Evolutionary conservation across 2,888 invertebrate species (phyloP).

Genomic region (Conchocele bisecta): DNA sequence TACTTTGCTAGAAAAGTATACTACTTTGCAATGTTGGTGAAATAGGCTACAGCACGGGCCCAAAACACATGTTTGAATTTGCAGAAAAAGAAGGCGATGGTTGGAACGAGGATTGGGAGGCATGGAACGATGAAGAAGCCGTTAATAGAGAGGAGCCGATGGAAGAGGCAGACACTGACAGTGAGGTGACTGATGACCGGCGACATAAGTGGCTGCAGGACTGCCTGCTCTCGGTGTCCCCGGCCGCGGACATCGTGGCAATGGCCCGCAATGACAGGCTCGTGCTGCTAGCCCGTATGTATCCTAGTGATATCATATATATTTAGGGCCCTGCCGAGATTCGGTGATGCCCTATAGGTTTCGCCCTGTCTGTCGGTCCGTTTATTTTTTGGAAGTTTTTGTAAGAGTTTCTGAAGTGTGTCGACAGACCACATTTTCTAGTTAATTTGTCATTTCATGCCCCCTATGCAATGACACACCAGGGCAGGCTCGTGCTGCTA

Average conservation of each 20-base stretch:
- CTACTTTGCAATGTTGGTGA: neutral
- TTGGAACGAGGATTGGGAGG: conserved; percentile 80
- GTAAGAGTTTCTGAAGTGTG: too few species aligned
- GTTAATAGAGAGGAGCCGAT: conserved; percentile 53
- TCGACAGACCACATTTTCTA: too few species aligned
- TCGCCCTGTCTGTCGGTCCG: too few species aligned
- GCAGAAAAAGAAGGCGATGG: conserved; percentile 42
- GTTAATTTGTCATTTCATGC: too few species aligned
- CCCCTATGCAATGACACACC: too few species aligned
- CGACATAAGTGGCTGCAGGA: conserved; percentile 87
- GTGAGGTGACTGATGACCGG: conserved; percentile 59
- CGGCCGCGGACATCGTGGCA: conserved; percentile 88
- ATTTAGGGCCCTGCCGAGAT: too few species aligned
- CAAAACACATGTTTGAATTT: conserved; percentile 6
- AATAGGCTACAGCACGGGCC: neutral
- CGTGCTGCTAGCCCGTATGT: conserved; percentile 85
- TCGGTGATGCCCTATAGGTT: too few species aligned
- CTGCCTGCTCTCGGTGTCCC: conserved; percentile 87
- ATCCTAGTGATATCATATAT: too few species aligned
- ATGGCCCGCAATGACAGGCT: conserved; percentile 87
- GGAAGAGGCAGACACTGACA: conserved; percentile 34
- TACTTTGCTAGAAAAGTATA: too few species aligned
- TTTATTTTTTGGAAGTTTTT: too few species aligned
- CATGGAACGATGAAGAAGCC: conserved; percentile 70
- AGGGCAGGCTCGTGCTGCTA: too few species aligned